Conservation (phyloP, 2,113 vertebrate species). For the Pteronura brasiliensis region DNA sequence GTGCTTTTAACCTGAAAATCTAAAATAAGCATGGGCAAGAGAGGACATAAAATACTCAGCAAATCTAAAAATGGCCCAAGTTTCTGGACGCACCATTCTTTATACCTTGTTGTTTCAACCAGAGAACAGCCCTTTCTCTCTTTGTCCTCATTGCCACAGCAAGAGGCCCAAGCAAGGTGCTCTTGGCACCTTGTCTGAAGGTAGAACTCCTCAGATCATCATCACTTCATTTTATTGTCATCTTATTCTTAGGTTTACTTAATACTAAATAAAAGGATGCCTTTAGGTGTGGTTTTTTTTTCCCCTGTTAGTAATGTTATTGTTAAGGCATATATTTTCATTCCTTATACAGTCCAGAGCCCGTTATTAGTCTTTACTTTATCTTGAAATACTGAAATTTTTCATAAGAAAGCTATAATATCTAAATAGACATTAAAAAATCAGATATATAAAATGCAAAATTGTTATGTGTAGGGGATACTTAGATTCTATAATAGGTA, state of each 20-base stretch:
- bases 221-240: neutral
- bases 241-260: neutral
- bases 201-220: neutral
- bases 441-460: neutral
- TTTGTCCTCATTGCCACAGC: neutral
- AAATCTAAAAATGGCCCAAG: neutral
- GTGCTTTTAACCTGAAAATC: neutral
- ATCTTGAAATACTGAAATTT: conserved; percentile 2
- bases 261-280: neutral
- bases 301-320: neutral
- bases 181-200: neutral
- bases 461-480: neutral
- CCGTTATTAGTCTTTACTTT: neutral
- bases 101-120: neutral
- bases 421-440: neutral
- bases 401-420: neutral
- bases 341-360: neutral
- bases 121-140: neutral
- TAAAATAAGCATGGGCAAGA: neutral
- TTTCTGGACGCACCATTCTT: neutral
- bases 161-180: neutral
- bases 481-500: neutral
- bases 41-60: neutral
- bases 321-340: neutral
- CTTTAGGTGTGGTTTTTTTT: neutral